These are phyloP conservation scores for Siderastrea radians DNA, from an alignment of 92 coral and sea anemone genomes.

Conservation along the genomic window DNA sequence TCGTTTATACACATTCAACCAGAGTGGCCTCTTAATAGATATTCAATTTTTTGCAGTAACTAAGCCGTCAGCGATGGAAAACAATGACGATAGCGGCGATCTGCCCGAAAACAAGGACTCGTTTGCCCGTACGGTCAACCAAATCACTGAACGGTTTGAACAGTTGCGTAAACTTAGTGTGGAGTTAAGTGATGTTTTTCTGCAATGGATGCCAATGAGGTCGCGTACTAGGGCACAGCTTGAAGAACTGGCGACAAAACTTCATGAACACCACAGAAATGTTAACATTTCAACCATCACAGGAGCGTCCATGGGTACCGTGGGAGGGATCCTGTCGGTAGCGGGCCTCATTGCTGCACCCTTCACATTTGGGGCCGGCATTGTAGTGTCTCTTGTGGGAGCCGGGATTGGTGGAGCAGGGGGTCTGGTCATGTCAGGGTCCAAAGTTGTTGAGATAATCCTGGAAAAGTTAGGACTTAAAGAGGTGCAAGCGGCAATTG, in stretches of 20 bases:
- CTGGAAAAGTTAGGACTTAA: slow-evolving; percentile 42
- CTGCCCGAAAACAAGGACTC: slow-evolving; percentile 12
- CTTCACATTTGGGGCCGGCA: slow-evolving; percentile 66
- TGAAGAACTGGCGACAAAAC: slow-evolving; percentile 30
- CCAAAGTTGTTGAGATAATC: slow-evolving; percentile 38
- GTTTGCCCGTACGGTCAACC: not conserved
- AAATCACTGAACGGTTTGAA: slow-evolving; percentile 36
- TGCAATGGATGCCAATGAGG: slow-evolving; percentile 38
- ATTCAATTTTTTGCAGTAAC: not conserved
- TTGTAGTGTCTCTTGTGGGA: slow-evolving; percentile 65
- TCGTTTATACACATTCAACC: not conserved
- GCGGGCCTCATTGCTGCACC: slow-evolving; percentile 68
- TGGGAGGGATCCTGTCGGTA: slow-evolving; percentile 30
- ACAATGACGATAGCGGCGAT: not conserved
- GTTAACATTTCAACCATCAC: slow-evolving; percentile 40
- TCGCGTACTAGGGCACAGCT: slow-evolving; percentile 2
- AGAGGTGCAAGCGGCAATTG: slow-evolving; percentile 57
- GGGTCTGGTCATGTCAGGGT: slow-evolving; percentile 58
- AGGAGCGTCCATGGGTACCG: slow-evolving; percentile 67
- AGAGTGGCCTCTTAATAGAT: not conserved
- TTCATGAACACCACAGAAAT: slow-evolving; percentile 51
- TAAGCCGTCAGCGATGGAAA: not conserved
- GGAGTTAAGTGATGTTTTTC: slow-evolving; percentile 9
- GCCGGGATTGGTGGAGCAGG: slow-evolving; percentile 77
- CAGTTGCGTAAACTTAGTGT: slow-evolving; percentile 6